Percentiles rank a stretch among this genome's conserved stretches.
Conservation (phyloP, 2,113 vertebrate species). For the Murina feae region DNA sequence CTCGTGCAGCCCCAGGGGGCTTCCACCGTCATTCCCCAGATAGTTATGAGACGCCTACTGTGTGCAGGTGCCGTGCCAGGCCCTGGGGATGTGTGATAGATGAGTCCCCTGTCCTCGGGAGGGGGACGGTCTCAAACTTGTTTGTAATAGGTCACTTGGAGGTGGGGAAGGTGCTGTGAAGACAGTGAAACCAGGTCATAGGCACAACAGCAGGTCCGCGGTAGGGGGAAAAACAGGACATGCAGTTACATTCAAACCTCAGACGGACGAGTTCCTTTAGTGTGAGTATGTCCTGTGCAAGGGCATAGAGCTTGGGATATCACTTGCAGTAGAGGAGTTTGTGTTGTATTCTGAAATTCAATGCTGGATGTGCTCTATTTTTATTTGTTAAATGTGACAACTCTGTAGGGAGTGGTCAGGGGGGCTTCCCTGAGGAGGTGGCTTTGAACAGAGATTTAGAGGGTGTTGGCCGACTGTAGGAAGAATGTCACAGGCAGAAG, state of each 20-base stretch:
- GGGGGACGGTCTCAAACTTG: neutral
- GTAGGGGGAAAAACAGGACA: fast-evolving
- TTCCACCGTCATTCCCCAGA: fast-evolving
- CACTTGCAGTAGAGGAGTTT: neutral
- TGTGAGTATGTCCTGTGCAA: neutral
- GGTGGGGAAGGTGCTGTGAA: neutral
- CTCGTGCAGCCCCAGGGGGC: fast-evolving
- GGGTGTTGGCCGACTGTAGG: neutral
- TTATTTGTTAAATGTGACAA: neutral
- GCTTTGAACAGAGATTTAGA: neutral
- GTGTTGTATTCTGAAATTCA: neutral
- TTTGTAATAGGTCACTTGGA: neutral
- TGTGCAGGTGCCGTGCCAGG: neutral
- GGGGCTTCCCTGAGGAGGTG: conserved; percentile 17
- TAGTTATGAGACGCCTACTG: neutral
- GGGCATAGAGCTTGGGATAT: neutral
- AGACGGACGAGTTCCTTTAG: neutral
- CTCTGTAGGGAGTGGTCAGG: neutral
- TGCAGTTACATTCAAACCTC: neutral
- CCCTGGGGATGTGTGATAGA: neutral
- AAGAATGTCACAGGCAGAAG: neutral
- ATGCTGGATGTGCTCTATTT: neutral
- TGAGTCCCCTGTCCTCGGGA: no score
- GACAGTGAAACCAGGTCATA: neutral
- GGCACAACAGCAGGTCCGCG: neutral